Conservation (phyloP, 2,888 invertebrate genomes). For the Phymatocera aterrima region DNA sequence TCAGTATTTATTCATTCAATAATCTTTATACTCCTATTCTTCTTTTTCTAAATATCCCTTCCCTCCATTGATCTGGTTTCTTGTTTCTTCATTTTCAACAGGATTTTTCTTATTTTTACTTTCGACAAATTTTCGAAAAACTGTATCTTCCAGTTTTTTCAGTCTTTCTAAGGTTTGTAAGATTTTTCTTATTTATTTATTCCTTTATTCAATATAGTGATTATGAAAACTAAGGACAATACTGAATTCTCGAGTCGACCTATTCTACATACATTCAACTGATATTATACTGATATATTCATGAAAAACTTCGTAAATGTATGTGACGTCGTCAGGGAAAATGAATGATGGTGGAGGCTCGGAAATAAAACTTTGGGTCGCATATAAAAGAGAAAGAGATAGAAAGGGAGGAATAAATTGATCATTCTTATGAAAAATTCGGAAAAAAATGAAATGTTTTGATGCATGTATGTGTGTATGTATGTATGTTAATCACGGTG, state of each 20-base stretch:
- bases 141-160: too few relatives aligned
- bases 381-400: not conserved
- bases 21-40: too few relatives aligned
- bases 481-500: slow-evolving; percentile 1
- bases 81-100: too few relatives aligned
- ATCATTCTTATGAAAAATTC: not conserved
- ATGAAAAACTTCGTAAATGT: not conserved
- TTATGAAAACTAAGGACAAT: not conserved
- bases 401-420: not conserved
- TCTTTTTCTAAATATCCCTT: too few relatives aligned
- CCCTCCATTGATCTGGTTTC: too few relatives aligned
- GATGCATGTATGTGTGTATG: not conserved
- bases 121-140: too few relatives aligned
- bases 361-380: not conserved
- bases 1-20: too few relatives aligned
- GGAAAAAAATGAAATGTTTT: not conserved
- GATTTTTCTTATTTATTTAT: too few relatives aligned
- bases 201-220: too few relatives aligned
- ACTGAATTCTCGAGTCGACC: not conserved
- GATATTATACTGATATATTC: too few relatives aligned
- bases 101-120: too few relatives aligned
- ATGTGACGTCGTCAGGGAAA: not conserved
- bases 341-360: not conserved
- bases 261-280: not conserved
- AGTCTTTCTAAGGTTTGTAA: too few relatives aligned